These are phyloP conservation scores for Pandemis heparana DNA, from an alignment of 2,888 invertebrate genomes.

Conservation along the genomic window DNA sequence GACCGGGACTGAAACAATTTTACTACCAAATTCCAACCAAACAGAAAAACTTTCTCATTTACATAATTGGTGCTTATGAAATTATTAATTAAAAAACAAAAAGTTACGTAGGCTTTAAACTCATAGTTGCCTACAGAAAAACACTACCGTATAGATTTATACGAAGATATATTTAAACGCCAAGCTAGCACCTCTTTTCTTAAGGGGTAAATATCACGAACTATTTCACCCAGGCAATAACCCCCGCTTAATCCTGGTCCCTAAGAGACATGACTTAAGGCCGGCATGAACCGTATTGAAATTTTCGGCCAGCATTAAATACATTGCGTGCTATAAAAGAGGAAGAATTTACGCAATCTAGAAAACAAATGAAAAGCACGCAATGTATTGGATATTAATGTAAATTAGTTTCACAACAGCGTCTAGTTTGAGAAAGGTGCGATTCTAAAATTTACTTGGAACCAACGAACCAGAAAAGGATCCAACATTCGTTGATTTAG, in stretches of 20 bases:
- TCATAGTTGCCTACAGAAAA: too few relatives aligned
- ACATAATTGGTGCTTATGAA: too few relatives aligned
- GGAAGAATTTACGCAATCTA: neutral
- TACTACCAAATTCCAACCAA: too few relatives aligned
- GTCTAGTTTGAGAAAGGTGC: neutral
- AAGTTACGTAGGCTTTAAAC: too few relatives aligned
- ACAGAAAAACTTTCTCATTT: too few relatives aligned
- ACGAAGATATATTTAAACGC: neutral
- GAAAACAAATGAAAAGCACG: neutral
- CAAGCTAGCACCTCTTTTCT: neutral
- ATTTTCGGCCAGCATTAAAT: neutral
- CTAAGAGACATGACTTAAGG: conserved; percentile 21
- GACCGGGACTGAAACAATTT: too few relatives aligned
- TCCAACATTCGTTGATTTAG: conserved; percentile 35
- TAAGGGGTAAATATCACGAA: conserved; percentile 13
- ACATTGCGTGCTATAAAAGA: neutral
- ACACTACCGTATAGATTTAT: neutral
- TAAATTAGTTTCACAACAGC: neutral
- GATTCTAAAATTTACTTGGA: conserved; percentile 2
- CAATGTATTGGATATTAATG: neutral
- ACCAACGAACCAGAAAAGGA: conserved; percentile 2
- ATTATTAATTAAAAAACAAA: too few relatives aligned
- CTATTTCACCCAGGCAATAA: conserved; percentile 35
- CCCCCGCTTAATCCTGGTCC: conserved; percentile 28
- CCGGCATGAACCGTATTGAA: neutral